These are phyloP conservation scores for Sebastes alutus DNA, from an alignment of 2,797 vertebrate species.

Conservation along the genomic window DNA sequence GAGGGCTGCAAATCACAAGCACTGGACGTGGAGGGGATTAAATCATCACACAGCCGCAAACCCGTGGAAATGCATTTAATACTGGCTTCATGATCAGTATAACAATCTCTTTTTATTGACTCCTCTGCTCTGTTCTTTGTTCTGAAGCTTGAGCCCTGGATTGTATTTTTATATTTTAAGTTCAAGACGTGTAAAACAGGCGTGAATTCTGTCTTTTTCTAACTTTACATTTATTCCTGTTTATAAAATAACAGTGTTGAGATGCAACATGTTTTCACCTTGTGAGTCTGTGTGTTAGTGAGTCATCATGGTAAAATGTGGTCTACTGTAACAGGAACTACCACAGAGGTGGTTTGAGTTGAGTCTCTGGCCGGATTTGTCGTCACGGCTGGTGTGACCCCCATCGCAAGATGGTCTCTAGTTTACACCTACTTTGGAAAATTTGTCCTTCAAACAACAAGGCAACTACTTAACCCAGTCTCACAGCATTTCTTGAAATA, in stretches of 20 bases:
- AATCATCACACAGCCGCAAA: slow-evolving; percentile 23
- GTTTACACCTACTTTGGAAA: too few relatives aligned
- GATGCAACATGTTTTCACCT: neutral
- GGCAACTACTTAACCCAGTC: too few relatives aligned
- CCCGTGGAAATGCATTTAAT: slow-evolving; percentile 17
- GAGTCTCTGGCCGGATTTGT: too few relatives aligned
- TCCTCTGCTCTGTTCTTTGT: neutral
- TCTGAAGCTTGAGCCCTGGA: neutral
- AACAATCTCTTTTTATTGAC: neutral
- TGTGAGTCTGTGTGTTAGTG: neutral
- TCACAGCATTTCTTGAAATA: too few relatives aligned
- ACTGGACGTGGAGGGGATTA: slow-evolving; percentile 13
- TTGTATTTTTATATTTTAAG: neutral
- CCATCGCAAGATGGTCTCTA: too few relatives aligned
- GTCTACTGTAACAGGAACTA: neutral
- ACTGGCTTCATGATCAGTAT: slow-evolving; percentile 3
- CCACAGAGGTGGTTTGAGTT: neutral
- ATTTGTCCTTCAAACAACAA: too few relatives aligned
- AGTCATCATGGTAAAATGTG: neutral
- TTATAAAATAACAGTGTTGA: neutral
- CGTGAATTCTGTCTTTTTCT: neutral
- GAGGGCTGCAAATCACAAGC: slow-evolving; percentile 22
- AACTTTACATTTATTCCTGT: neutral
- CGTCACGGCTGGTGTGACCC: too few relatives aligned
- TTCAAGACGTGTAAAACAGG: neutral